Base-by-base conservation (phyloP, 2,113 vertebrate genomes). In the Chrysochloris asiatica region DNA sequence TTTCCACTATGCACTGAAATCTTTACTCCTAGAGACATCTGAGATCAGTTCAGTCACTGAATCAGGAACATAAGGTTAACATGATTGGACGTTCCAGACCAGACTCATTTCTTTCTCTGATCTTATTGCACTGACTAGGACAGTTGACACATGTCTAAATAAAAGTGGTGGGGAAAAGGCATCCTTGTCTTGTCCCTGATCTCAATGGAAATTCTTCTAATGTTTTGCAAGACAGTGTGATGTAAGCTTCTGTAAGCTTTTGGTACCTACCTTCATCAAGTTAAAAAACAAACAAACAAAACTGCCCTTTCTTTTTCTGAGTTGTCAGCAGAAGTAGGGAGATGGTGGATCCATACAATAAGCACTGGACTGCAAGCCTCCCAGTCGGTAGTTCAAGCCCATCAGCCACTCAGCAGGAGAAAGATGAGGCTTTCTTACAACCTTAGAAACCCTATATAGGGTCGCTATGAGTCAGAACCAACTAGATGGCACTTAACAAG, bases 81-180 rank as follows among this genome's bases (percentile, higher is more conserved):
- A 75, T 48, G 12, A 56, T 21, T 85, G 83, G 82, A 67, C 59
- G 78, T 30, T 13, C 36, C 82, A 52, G 17, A 76, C 79, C 45
- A 67, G 77, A 56, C 92, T 94, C 67, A 54, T 83, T 93, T 91
- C 65, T 63, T 86, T 87, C 92, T 92, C 92, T 69, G 86, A 28
- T 88, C 93, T 88, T 90, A 88, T 61, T 93, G 65, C 79, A 85
- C 14, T 83, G 75, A 76, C 47, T 24, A 56, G 83, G 52, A 61
- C 24, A 92, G 38, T 88, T 12, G 75, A 83, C 56, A 85, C 83
- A 73, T 6, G 33, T 52, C 67, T 67, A 79, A 38, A 61, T 56
- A 45, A 76, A 11, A 38, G 33, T 14, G 4, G 65, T 88, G 71
- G n/a, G 87, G 52, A 93, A 28, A 11, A 41, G 28, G 13, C 36